Conservation (phyloP, 2,888 invertebrate genomes). For the Acanthosepion pharaonis region DNA sequence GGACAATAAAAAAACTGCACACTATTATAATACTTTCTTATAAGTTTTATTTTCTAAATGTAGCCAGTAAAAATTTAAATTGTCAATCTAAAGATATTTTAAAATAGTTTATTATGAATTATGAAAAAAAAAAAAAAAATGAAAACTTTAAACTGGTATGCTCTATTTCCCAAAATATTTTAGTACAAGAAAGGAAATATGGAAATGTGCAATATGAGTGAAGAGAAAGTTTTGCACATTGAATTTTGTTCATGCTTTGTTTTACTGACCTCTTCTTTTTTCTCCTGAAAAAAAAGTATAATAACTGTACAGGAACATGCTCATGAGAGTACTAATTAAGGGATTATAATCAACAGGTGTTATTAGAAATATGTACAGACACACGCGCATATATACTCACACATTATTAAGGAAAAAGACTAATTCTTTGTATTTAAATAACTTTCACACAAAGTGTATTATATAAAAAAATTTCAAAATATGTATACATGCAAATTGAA, state of each 20-base stretch:
- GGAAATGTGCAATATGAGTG: constrained; percentile 43
- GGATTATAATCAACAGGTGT: neutral
- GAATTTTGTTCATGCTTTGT: constrained; percentile 39
- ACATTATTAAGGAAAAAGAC: neutral
- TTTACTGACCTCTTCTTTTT: constrained; percentile 44
- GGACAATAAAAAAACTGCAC: neutral
- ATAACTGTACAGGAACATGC: constrained; percentile 24
- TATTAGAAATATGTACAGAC: neutral
- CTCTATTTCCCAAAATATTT: neutral
- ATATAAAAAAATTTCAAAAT: neutral
- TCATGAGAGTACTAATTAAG: neutral
- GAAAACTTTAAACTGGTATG: constrained; percentile 41
- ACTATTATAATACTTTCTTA: neutral
- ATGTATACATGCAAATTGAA: neutral
- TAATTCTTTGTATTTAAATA: neutral
- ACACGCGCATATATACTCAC: neutral
- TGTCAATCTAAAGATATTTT: neutral
- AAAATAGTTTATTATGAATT: neutral
- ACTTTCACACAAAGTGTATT: neutral
- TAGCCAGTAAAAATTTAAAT: constrained; percentile 8
- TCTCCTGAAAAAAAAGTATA: constrained; percentile 46
- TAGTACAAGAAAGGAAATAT: neutral
- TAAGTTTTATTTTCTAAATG: neutral
- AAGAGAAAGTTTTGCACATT: constrained; percentile 41
- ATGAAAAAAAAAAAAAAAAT: neutral